phyloP scores from a whole-genome alignment of 23 tunicate species.

The Styela clava region DNA sequence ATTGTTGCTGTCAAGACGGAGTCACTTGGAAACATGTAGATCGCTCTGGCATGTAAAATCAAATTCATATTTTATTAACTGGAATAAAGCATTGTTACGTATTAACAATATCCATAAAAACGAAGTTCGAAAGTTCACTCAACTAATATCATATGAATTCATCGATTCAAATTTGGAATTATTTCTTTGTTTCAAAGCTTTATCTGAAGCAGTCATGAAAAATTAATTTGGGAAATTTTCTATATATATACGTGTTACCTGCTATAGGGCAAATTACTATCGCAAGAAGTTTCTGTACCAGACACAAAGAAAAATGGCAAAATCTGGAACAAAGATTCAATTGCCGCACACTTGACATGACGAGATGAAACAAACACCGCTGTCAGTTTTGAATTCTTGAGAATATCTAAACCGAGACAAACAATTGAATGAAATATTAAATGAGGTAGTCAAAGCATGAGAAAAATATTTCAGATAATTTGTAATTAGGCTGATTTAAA shows the following conservation, averaged over 20 bases:
- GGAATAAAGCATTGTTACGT: not conserved
- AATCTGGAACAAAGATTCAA: conserved; percentile 2
- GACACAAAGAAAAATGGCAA: conserved; percentile 32
- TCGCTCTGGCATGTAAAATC: conserved; percentile 8
- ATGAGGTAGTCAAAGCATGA: too few relatives aligned
- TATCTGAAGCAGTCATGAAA: too few relatives aligned
- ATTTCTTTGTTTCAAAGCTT: too few relatives aligned
- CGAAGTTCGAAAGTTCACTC: not conserved
- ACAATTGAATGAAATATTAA: too few relatives aligned
- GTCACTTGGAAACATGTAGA: conserved; percentile 44
- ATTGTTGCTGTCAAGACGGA: conserved; percentile 33
- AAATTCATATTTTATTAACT: too few relatives aligned
- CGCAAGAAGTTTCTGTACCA: conserved; percentile 32
- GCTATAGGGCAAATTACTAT: conserved; percentile 21
- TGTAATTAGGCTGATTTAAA: too few relatives aligned
- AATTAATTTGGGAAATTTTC: too few relatives aligned
- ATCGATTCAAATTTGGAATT: too few relatives aligned
- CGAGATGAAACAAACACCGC: conserved; percentile 49
- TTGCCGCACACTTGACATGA: conserved; percentile 1
- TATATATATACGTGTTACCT: too few relatives aligned
- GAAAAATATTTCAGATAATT: too few relatives aligned
- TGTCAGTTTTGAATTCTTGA: not conserved
- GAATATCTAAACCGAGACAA: conserved; percentile 4
- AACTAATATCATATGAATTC: too few relatives aligned
- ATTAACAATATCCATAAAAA: not conserved